These are phyloP conservation scores for Cyclophora punctaria DNA, from an alignment of 2,888 invertebrate species.

Conservation along the genomic window DNA sequence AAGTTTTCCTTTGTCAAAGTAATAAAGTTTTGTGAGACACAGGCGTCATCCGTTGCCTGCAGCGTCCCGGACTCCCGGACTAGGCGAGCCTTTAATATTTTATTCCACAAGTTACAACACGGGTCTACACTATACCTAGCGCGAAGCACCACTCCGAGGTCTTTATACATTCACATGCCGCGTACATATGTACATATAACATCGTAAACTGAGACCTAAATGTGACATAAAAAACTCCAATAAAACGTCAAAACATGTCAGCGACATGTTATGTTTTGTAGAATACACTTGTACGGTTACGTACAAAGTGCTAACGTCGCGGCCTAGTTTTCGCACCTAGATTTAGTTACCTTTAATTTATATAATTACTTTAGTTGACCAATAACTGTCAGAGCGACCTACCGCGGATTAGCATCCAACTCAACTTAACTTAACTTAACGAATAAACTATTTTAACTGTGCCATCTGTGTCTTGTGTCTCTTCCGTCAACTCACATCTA, in stretches of 20 bases:
- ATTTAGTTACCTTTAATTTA: too few species aligned
- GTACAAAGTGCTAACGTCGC: too few species aligned
- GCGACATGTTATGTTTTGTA: constrained; percentile 1
- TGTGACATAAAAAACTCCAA: constrained; percentile 28
- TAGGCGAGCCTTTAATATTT: constrained; percentile 16
- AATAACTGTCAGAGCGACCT: too few species aligned
- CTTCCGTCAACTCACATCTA: too few species aligned
- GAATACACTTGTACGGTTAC: too few species aligned
- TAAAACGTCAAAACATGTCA: constrained; percentile 29
- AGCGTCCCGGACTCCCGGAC: constrained; percentile 8
- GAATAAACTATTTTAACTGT: too few species aligned
- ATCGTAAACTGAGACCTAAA: constrained; percentile 28
- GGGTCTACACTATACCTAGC: constrained; percentile 3
- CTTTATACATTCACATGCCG: constrained; percentile 5
- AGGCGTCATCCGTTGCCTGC: constrained; percentile 14
- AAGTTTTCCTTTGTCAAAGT: constrained; percentile 9
- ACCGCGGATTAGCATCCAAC: too few species aligned
- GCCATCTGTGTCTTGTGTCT: too few species aligned
- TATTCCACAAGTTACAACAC: constrained; percentile 15
- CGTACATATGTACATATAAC: constrained; percentile 13
- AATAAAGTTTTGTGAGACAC: constrained; percentile 13
- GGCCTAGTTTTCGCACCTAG: too few species aligned
- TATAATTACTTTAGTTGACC: too few species aligned
- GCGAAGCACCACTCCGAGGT: constrained; percentile 1
- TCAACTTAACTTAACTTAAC: too few species aligned